Base-by-base conservation (phyloP, 1,140 invertebrate species). In the Calosoma granatense region DNA sequence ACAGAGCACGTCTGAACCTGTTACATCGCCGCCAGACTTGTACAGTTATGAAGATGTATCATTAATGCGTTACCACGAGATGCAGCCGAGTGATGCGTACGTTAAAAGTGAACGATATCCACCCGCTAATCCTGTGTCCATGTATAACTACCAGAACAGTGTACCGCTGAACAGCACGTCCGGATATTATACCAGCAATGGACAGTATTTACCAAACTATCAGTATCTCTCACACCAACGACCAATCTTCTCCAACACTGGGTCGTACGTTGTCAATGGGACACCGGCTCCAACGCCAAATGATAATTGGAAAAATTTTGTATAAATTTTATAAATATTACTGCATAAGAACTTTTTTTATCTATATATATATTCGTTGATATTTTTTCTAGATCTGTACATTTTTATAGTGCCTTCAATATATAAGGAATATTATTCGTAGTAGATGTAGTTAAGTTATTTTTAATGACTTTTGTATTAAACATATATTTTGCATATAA, bases 51-150 rank as follows among this genome's bases (percentile, higher is more conserved):
- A 78, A 12, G 51, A 57, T 11, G 20, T 60, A 54, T 63, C 58
- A 6, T 67, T 73, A 55, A 64, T 71, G 30, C 68, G 72, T 58
- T 78, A 78, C 59, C 74, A 79, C 65, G 74, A 78, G 58, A 60
- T 78, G 1, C 76, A 78, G 56, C 72, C 77, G 4, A 65, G 56
- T 26, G 22, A 23, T 11, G 56, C 62, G 17, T 20, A 2, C 2
- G 57, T 56, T 6, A 57, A 60, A 23, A 53, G 47, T 51, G 59
- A 57, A n/a, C 39, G 55, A n/a, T 56, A 52, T 22, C 6, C 26
- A 30, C 4, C 62, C 17, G 57, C 63, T 2, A 63, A 59, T 55
- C 56, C 59, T 36, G 56, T 61, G 6, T 51, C 51, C 9, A 41
- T 64, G 47, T 67, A 65, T 51, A 56, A 58, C 39, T 67, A 70